Conservation (phyloP, 23 tunicate genomes). For the Halocynthia aurantium region DNA sequence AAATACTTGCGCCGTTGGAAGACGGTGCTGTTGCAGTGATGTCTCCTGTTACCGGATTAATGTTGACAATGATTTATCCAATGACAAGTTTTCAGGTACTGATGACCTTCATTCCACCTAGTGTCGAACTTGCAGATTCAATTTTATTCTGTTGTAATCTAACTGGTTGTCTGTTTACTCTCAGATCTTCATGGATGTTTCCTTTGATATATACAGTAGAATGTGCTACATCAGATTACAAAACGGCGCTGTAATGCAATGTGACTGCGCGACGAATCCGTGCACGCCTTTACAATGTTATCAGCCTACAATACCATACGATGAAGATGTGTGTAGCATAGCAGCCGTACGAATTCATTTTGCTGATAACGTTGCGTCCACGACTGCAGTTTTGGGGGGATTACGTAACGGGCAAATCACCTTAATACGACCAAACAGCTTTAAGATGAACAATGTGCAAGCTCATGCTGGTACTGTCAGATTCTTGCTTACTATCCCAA, state of each 20-base stretch:
- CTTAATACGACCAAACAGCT: slow-evolving; percentile 40
- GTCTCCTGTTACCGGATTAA: slow-evolving; percentile 58
- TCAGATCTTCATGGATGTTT: slow-evolving; percentile 44
- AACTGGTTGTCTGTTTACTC: background rate
- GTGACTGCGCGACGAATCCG: slow-evolving; percentile 65
- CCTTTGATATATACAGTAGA: slow-evolving; percentile 33
- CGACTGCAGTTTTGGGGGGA: slow-evolving; percentile 48
- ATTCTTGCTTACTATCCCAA: background rate
- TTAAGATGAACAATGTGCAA: slow-evolving; percentile 47
- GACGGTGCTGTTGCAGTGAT: slow-evolving; percentile 87
- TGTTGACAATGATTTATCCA: slow-evolving; percentile 68
- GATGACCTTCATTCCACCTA: background rate
- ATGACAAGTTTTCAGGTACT: slow-evolving; percentile 71
- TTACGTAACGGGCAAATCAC: slow-evolving; percentile 64
- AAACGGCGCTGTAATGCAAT: slow-evolving; percentile 51
- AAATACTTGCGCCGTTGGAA: slow-evolving; percentile 49
- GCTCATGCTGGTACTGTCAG: slow-evolving; percentile 58
- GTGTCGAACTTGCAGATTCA: background rate
- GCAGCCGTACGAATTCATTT: slow-evolving; percentile 16
- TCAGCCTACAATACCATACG: slow-evolving; percentile 39
- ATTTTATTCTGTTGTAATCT: background rate
- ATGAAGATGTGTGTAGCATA: slow-evolving; percentile 52
- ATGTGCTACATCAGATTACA: slow-evolving; percentile 30
- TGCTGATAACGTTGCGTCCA: background rate
- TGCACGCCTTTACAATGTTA: slow-evolving; percentile 19